Base-by-base conservation (phyloP, 2,113 vertebrate species). In the Chloropsis hardwickii region DNA sequence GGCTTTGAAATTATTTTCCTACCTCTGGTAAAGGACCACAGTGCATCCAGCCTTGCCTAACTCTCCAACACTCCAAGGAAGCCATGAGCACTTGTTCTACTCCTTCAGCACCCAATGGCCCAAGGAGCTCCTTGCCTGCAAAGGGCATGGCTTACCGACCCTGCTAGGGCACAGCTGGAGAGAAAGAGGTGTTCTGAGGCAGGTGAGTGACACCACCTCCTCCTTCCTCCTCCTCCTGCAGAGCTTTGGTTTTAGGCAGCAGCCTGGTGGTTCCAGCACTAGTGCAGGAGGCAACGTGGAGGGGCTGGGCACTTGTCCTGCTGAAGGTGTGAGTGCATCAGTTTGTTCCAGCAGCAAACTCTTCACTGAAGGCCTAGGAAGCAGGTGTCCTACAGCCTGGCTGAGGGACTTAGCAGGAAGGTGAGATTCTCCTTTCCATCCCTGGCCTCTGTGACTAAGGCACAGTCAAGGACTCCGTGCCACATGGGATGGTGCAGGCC, bases 241-340 rank as follows among this genome's bases (percentile, higher is more conserved):
- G 64, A n/a, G 27, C 3, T 31, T 60, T 12, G 37, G 11, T 7
- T 60, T 64, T 12, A 60, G 70, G 53, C 53, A 51, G 45, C 44
- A n/a, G 16, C 33, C 14, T 14, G 15, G 10, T 35, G 53, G 12
- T 24, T 73, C 51, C 45, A 39, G 90, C 58, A n/a, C 19, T 33
- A 31, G 17, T 1, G 19, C 44, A 53, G 47, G 66, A 82, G 66
- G 58, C 61, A 31, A 4, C 0, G 0, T 0, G 0, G 86, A 54
- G 71, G 6, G 25, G 44, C 33, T 0, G 0, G 45, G 62, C 25
- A 3, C 47, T 58, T 40, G 18, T 19, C 12, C 33, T n/a, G 44
- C 65, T 33, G 40, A 54, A 62, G 35, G 53, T 21, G 56, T 7
- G 35, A 84, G 33, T 14, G 19, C 40, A 48, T 17, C 47, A 14